Evolutionary conservation across 2,113 vertebrate species (phyloP).

Genomic region (Archocentrus centrarchus): DNA sequence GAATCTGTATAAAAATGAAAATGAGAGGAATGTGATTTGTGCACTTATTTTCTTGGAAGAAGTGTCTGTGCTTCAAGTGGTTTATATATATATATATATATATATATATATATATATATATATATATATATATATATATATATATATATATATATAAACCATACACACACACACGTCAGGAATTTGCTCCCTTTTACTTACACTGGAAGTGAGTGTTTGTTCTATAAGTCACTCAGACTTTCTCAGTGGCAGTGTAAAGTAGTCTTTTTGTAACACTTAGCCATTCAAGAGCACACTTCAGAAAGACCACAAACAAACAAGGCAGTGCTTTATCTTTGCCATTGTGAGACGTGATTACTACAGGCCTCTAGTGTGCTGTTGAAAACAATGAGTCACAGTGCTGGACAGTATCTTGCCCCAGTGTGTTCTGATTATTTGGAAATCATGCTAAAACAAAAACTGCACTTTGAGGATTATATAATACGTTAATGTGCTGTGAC

Average conservation of each 20-base stretch:
- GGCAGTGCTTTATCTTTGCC: conserved; percentile 35
- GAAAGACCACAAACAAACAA: conserved; percentile 36
- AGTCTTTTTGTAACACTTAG: conserved; percentile 46
- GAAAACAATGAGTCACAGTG: conserved; percentile 51
- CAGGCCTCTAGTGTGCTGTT: conserved; percentile 18
- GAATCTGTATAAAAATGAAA: conserved; percentile 42
- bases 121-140: no score
- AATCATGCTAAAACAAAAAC: conserved; percentile 26
- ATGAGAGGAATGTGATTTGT: conserved; percentile 31
- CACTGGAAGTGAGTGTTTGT: not conserved
- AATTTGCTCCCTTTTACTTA: not conserved
- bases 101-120: no score
- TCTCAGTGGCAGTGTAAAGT: conserved; percentile 40
- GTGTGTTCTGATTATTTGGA: conserved; percentile 54
- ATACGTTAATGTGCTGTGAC: conserved; percentile 44
- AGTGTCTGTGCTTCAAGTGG: not conserved
- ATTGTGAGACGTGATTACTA: conserved; percentile 49
- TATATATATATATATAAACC: no score
- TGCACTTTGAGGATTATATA: conserved; percentile 37
- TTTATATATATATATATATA: not conserved
- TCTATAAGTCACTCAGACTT: conserved; percentile 8
- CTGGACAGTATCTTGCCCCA: conserved; percentile 27
- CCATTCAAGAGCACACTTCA: conserved; percentile 38
- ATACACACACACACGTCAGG: no score
- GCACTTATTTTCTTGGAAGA: conserved; percentile 5